Evolutionary conservation across 2,888 invertebrate genomes (phyloP).

Genomic region (Melikaiella ostensackeni): DNA sequence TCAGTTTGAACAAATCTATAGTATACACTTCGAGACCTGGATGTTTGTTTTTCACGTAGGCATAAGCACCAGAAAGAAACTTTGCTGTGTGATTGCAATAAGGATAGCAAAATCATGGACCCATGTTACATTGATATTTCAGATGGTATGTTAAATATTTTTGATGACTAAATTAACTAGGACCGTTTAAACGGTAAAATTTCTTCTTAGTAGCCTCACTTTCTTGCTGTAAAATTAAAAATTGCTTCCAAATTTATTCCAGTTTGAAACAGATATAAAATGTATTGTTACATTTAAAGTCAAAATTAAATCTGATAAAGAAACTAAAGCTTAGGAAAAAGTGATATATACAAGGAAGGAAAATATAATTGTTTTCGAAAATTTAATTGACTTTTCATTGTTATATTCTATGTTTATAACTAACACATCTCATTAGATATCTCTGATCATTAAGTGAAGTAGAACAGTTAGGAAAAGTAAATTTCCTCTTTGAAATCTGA

Average conservation of each 20-base stretch:
- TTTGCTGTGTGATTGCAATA: slow-evolving; percentile 69
- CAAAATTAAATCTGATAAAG: background rate
- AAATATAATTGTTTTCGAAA: background rate
- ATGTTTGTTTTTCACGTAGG: slow-evolving; percentile 67
- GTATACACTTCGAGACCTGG: slow-evolving; percentile 58
- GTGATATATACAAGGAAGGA: background rate
- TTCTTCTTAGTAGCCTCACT: slow-evolving; percentile 25
- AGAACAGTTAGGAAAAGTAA: slow-evolving; percentile 67
- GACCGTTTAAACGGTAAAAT: slow-evolving; percentile 67
- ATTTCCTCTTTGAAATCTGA: slow-evolving; percentile 45
- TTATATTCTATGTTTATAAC: background rate
- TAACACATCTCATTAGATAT: slow-evolving; percentile 53
- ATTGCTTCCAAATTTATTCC: background rate
- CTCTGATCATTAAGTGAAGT: slow-evolving; percentile 68
- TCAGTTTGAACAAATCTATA: slow-evolving; percentile 57
- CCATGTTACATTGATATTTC: slow-evolving; percentile 74
- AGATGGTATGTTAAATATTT: slow-evolving; percentile 70
- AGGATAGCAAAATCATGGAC: slow-evolving; percentile 74
- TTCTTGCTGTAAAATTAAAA: background rate
- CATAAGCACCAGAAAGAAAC: slow-evolving; percentile 67
- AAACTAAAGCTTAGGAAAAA: background rate
- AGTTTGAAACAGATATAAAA: slow-evolving; percentile 18
- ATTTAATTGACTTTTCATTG: background rate
- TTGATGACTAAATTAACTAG: slow-evolving; percentile 67
- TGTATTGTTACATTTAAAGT: background rate